Conservation (phyloP, 1,140 invertebrate genomes). For the Aphis craccivora region DNA sequence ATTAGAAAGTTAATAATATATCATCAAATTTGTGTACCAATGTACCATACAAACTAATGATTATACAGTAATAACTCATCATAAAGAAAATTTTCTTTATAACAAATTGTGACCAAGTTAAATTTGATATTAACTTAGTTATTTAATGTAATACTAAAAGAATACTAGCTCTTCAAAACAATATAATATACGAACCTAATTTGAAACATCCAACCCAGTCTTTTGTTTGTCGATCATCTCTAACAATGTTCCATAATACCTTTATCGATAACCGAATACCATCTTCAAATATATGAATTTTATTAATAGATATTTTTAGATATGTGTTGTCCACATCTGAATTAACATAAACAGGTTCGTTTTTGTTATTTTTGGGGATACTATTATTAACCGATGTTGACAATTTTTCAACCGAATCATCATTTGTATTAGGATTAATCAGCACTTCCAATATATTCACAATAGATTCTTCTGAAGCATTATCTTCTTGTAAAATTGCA, state of each 20-base stretch:
- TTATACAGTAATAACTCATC: not conserved
- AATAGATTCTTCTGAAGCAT: not conserved
- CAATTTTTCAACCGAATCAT: constrained; percentile 4
- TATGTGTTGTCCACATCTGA: constrained; percentile 36
- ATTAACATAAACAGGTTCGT: constrained; percentile 48
- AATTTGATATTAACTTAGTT: not conserved
- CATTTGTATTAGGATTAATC: not conserved
- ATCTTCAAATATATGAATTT: constrained; percentile 32
- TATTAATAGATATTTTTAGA: constrained; percentile 17
- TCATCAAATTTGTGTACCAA: not conserved
- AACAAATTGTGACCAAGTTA: not conserved
- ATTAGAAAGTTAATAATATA: not conserved
- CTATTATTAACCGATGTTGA: not conserved
- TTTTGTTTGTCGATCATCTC: constrained; percentile 40
- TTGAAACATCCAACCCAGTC: constrained; percentile 37
- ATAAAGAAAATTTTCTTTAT: not conserved
- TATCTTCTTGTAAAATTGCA: constrained; percentile 16
- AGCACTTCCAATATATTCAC: not conserved
- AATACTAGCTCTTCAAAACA: not conserved
- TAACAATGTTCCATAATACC: constrained; percentile 41
- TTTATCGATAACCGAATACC: constrained; percentile 43
- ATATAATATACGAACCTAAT: constrained; percentile 29
- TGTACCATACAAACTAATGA: not conserved
- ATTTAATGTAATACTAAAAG: not conserved
- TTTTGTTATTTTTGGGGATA: not conserved